A percentile compares a stretch with the other conserved stretches of the same genome.
Conservation (phyloP, 2,113 vertebrate species). For the Jacana jacana region DNA sequence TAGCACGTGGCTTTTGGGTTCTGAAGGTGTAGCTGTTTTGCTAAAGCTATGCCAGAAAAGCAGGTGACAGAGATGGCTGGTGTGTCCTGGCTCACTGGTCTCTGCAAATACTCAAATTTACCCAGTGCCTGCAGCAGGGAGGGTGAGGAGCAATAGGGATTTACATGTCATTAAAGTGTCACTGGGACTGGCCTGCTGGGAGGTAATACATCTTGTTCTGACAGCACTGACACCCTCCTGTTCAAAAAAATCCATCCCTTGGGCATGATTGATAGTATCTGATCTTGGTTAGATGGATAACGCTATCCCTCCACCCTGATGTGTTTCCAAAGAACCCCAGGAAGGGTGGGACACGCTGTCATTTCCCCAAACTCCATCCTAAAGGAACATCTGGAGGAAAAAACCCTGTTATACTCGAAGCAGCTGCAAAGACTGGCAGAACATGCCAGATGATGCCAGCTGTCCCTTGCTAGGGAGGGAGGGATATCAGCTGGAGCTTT, state of each 20-base stretch:
- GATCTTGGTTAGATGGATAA: not conserved
- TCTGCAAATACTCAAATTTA: not conserved
- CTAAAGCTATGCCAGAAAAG: not conserved
- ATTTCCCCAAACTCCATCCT: not conserved
- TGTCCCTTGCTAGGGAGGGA: not conserved
- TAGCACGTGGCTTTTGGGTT: not conserved
- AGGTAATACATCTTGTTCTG: not conserved
- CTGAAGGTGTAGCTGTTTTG: not conserved
- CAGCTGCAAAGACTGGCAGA: not conserved
- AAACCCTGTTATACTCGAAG: accelerated
- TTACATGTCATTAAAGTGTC: no score
- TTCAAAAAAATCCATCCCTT: not conserved
- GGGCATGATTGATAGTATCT: not conserved
- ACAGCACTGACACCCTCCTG: not conserved
- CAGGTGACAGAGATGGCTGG: accelerated
- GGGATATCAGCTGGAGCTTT: accelerated
- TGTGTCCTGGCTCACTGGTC: not conserved
- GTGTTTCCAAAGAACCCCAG: not conserved
- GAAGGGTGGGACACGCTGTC: not conserved
- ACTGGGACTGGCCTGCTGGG: not conserved
- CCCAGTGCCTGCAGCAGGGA: accelerated
- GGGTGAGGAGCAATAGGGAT: not conserved
- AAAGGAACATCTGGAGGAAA: not conserved
- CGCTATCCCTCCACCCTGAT: not conserved
- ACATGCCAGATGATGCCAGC: not conserved